A percentile compares a stretch with the other conserved stretches of the same genome.
phyloP scores from a whole-genome alignment of 2,113 vertebrate genomes.

The Ammodramus savannarum region DNA sequence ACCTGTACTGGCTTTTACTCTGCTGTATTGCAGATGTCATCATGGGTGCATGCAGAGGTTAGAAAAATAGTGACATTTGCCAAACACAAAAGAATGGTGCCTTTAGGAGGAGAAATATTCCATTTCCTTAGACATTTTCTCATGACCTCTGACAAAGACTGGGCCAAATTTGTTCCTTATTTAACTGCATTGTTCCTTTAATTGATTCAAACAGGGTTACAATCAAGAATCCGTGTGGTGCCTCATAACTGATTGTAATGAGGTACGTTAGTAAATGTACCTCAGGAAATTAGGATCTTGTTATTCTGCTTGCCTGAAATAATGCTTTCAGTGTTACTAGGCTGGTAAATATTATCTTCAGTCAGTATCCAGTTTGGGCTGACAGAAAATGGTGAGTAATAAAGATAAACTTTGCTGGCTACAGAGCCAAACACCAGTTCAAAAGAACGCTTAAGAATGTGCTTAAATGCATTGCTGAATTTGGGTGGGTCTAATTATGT shows the following conservation, averaged over 20 bases:
- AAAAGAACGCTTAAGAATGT: background rate
- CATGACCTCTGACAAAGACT: background rate
- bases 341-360: background rate
- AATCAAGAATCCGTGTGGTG: background rate
- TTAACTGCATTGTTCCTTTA: background rate
- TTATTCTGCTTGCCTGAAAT: conserved; percentile 8
- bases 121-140: conserved; percentile 40
- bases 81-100: background rate
- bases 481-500: conserved; percentile 26
- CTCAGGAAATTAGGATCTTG: background rate
- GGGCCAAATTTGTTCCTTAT: background rate
- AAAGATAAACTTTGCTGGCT: conserved; percentile 13
- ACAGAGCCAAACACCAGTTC: background rate
- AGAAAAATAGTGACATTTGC: conserved; percentile 29
- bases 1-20: background rate
- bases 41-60: background rate
- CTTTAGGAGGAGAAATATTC: conserved; percentile 22
- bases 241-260: background rate
- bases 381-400: conserved; percentile 1
- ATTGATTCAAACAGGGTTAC: background rate
- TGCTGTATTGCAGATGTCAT: background rate
- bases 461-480: conserved; percentile 10
- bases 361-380: background rate
- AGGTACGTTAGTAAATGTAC: background rate
- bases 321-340: background rate